These are phyloP conservation scores for Aulostomus chinensis DNA, from an alignment of 2,797 vertebrate species.

Conservation along the genomic window DNA sequence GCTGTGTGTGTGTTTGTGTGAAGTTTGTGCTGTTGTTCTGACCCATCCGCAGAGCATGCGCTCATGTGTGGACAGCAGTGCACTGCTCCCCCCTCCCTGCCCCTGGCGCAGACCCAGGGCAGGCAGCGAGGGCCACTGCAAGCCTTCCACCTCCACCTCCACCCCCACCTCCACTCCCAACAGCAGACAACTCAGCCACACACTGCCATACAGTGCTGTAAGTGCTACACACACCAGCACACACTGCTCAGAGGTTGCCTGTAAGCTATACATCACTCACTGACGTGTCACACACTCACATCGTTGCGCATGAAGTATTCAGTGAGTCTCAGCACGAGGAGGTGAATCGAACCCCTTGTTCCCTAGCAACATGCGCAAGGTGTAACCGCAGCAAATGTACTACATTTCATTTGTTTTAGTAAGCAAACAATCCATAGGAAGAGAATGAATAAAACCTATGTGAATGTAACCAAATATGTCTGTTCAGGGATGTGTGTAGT, in stretches of 20 bases:
- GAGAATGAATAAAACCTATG: too few species aligned
- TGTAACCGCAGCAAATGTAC: background rate
- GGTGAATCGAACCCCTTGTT: too few species aligned
- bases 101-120: constrained; percentile 80
- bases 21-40: constrained; percentile 83
- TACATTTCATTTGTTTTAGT: constrained; percentile 3
- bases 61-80: constrained; percentile 82
- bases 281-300: background rate
- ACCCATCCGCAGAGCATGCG: constrained; percentile 95
- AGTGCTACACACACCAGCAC: constrained; percentile 75
- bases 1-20: constrained; percentile 67
- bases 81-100: constrained; percentile 79
- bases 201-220: constrained; percentile 88
- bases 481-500: too few species aligned
- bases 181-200: constrained; percentile 84
- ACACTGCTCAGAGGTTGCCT: constrained; percentile 32
- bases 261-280: constrained; percentile 8
- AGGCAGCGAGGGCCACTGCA: constrained; percentile 84
- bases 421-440: too few species aligned
- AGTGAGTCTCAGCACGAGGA: background rate
- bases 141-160: constrained; percentile 83
- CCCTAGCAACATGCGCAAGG: background rate
- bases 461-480: too few species aligned
- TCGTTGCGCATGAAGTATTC: constrained; percentile 4
- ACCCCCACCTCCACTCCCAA: constrained; percentile 72